Conservation (phyloP, 2,797 vertebrate species). For the Bothrops alternatus region DNA sequence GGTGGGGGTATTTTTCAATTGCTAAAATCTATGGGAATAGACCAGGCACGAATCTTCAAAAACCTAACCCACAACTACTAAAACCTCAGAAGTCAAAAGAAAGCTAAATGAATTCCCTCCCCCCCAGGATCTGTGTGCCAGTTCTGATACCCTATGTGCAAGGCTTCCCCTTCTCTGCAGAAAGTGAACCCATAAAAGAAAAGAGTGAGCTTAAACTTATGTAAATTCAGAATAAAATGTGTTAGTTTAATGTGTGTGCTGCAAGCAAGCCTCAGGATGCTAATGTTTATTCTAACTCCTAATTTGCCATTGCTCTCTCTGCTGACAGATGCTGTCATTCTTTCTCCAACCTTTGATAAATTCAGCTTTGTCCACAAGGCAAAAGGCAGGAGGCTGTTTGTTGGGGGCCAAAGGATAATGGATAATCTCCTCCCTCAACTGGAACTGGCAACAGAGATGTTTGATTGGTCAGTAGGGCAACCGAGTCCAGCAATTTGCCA, state of each 20-base stretch:
- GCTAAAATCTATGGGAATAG: background rate
- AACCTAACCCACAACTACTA: background rate
- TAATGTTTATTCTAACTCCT: background rate
- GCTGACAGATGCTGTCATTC: background rate
- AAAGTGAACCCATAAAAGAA: background rate
- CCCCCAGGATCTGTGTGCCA: background rate
- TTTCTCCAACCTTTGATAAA: background rate
- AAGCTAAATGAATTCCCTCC: background rate
- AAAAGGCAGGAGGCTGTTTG: background rate
- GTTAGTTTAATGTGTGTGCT: background rate
- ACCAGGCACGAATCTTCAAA: background rate
- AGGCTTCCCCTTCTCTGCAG: background rate
- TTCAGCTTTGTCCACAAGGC: background rate
- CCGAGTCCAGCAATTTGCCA: background rate
- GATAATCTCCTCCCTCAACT: constrained; percentile 3
- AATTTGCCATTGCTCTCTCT: background rate
- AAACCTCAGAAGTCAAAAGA: background rate
- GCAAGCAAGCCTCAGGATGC: background rate
- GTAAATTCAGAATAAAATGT: accelerated
- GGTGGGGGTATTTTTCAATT: background rate
- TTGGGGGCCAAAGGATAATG: background rate
- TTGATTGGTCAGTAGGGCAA: accelerated
- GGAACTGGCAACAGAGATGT: constrained; percentile 11
- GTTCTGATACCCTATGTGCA: background rate
- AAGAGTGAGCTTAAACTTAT: background rate